These are phyloP conservation scores for Philereme vetulata DNA, from an alignment of 2,888 invertebrate species.

Conservation along the genomic window DNA sequence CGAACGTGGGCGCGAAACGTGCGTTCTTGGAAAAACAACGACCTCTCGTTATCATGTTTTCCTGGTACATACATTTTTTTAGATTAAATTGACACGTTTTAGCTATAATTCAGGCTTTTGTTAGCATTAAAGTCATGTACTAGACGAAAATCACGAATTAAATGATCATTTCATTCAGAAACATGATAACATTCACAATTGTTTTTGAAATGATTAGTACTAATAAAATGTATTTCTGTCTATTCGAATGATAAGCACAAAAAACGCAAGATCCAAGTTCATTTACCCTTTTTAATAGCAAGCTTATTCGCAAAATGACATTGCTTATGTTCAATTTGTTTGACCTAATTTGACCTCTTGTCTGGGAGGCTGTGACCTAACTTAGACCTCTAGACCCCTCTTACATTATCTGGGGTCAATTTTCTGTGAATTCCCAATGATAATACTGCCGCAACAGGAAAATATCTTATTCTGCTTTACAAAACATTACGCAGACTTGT, in stretches of 20 bases:
- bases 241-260: conserved; percentile 7
- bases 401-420: background rate
- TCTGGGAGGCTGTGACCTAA: conserved; percentile 15
- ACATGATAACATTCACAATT: conserved; percentile 16
- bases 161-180: conserved; percentile 28
- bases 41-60: conserved; percentile 41
- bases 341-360: conserved; percentile 25
- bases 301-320: conserved; percentile 11
- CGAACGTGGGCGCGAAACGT: conserved; percentile 37
- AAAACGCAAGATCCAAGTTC: conserved; percentile 2
- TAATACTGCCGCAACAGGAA: background rate
- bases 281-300: conserved; percentile 9
- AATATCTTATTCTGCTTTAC: background rate
- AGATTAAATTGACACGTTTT: conserved; percentile 23
- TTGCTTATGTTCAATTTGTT: conserved; percentile 4
- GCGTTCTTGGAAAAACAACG: conserved; percentile 41
- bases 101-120: conserved; percentile 19
- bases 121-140: conserved; percentile 26
- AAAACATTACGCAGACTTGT: too few relatives aligned
- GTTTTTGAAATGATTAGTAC: background rate
- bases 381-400: conserved; percentile 14
- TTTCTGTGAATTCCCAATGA: background rate
- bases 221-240: background rate
- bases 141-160: conserved; percentile 24
- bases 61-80: conserved; percentile 32